Evolutionary conservation across 2,113 vertebrate species (phyloP), one percentile per base, ranked within the genome.

Genomic region (Pandion haliaetus): DNA sequence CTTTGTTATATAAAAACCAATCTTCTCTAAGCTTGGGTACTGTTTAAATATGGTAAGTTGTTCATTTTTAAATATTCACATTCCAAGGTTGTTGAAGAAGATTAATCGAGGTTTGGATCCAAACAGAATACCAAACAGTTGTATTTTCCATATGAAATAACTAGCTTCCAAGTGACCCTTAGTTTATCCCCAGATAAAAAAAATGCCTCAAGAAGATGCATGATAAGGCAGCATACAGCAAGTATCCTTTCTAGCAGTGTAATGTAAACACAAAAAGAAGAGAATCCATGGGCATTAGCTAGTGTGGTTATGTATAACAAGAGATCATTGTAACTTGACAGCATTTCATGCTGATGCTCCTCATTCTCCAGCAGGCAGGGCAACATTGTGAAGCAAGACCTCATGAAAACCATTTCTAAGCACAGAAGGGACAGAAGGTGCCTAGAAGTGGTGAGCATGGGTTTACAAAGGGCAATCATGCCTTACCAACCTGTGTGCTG

Each of bases 221-320:
- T 62, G 85, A 28, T 26, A 86, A 79, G n/a, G n/a, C 58, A 89
- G 79, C n/a, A 54, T 2, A 40, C 16, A 79, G 40, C 0, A 1
- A 31, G 16, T 44, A 19, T 38, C 44, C 54, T 72, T 58, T 47
- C 34, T 17, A 86, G 34, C 40, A 81, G 63, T 50, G 29, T 47
- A 14, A 76, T 18, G 29, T 32, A 59, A 67, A 70, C 36, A 38
- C 24, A 58, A 14, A 59, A 78, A 40, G 25, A 31, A 76, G 38
- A 55, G 15, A 63, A 40, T 72, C 73, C 28, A 7, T 8, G 11
- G 29, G n/a, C 28, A 7, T 72, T 49, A 49, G 14, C 31, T n/a
- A 12, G 17, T 9, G 10, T 36, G 55, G 26, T 45, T 65, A 10
- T 12, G 11, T 38, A 17, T 40, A n/a, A n/a, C 1, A 0, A 66